Percentiles rank a stretch among this genome's conserved stretches.
Conservation (phyloP, 2,888 invertebrate species). For the Melieria picta region DNA sequence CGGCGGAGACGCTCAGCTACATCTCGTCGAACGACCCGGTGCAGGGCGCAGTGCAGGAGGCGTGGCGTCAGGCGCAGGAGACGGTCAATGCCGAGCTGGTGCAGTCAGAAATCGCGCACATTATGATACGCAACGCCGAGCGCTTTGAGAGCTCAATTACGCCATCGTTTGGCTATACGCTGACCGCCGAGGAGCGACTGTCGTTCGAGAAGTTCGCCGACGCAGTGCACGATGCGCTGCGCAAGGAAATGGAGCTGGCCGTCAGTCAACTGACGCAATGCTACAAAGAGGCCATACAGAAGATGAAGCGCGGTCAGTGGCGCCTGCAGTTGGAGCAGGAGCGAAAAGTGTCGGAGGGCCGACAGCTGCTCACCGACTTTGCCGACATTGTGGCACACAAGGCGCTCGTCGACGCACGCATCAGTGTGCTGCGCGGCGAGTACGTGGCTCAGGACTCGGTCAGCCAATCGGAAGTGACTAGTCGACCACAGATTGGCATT, state of each 20-base stretch:
- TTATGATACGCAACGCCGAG: constrained; percentile 76
- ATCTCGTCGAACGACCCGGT: constrained; percentile 69
- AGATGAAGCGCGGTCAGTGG: constrained; percentile 69
- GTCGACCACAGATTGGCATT: constrained; percentile 45
- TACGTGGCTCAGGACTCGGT: constrained; percentile 37
- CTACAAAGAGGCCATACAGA: constrained; percentile 74
- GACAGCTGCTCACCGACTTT: constrained; percentile 72
- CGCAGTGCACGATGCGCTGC: constrained; percentile 76
- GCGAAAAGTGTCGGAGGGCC: constrained; percentile 67
- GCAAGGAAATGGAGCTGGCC: constrained; percentile 77
- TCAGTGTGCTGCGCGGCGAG: constrained; percentile 73
- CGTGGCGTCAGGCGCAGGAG: constrained; percentile 80
- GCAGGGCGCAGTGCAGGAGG: constrained; percentile 77
- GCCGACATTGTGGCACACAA: constrained; percentile 79
- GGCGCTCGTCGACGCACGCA: constrained; percentile 80
- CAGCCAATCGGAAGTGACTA: constrained; percentile 25
- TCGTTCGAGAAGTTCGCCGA: constrained; percentile 81
- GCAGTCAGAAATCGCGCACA: constrained; percentile 80
- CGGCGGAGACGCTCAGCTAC: constrained; percentile 75
- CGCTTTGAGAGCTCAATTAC: constrained; percentile 74
- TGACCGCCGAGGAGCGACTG: constrained; percentile 75
- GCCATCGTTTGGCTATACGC: constrained; percentile 70
- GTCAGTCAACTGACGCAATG: constrained; percentile 75
- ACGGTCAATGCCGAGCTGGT: constrained; percentile 79
- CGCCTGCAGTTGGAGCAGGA: constrained; percentile 67